phyloP scores from a whole-genome alignment of 2,113 vertebrate genomes.

The Eurystomus gularis region DNA sequence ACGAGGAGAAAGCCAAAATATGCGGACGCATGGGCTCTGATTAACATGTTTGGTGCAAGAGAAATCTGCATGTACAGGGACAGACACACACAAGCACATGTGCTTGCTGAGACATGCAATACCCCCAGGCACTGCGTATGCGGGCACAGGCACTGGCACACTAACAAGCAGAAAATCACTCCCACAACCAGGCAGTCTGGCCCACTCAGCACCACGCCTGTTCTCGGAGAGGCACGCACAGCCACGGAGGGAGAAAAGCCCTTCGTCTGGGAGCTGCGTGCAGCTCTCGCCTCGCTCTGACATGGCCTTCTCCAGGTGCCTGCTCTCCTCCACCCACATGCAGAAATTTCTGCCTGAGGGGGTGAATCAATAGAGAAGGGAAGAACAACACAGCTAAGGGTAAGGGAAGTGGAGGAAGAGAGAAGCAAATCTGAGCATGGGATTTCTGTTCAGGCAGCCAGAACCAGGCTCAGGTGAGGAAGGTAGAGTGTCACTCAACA shows the following conservation, averaged over 20 bases:
- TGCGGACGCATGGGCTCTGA: neutral
- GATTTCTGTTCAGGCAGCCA: neutral
- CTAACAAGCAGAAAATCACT: neutral
- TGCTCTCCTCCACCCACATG: neutral
- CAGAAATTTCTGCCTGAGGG: neutral
- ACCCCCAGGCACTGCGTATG: neutral
- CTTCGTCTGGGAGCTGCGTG: neutral
- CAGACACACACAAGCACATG: accelerated
- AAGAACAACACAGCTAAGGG: neutral
- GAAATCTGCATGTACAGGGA: neutral
- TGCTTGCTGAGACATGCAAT: neutral
- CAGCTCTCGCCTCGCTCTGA: neutral
- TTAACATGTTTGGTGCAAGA: neutral
- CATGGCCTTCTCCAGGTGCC: neutral
- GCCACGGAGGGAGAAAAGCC: neutral
- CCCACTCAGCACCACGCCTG: neutral
- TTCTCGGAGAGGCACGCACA: neutral
- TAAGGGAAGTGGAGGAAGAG: neutral
- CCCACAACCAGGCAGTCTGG: neutral
- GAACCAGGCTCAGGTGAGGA: neutral
- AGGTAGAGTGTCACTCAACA: neutral
- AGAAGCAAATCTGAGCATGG: neutral
- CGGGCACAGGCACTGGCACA: neutral
- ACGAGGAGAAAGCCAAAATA: neutral
- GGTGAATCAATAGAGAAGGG: neutral